phyloP scores from a whole-genome alignment of 2,888 invertebrate species.

The Helicoverpa assulta region DNA sequence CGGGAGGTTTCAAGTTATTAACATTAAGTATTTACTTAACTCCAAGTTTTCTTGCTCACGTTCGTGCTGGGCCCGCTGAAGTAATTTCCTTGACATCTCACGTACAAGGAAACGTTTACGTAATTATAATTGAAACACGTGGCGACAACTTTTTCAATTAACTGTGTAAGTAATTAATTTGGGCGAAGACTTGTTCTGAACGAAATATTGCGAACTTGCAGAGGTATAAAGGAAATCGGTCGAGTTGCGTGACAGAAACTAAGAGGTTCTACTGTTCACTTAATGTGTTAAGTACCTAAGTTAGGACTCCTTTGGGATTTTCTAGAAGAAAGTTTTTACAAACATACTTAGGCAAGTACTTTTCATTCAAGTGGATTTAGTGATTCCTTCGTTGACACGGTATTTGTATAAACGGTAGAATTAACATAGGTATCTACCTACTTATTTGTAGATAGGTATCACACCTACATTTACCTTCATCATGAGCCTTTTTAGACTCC shows the following conservation, averaged over 20 bases:
- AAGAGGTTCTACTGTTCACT: not conserved
- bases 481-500: too few relatives aligned
- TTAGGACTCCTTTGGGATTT: too few relatives aligned
- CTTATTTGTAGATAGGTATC: not conserved
- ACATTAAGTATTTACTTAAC: not conserved
- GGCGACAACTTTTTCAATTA: slow-evolving; percentile 37
- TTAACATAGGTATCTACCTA: not conserved
- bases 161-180: slow-evolving; percentile 26
- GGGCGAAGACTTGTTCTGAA: slow-evolving; percentile 15
- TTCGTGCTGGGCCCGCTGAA: not conserved
- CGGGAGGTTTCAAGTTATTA: not conserved
- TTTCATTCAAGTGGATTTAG: too few relatives aligned
- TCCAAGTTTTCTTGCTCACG: not conserved
- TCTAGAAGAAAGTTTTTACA: too few relatives aligned
- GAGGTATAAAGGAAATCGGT: slow-evolving; percentile 1
- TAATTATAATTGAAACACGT: slow-evolving; percentile 31
- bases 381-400: not conserved
- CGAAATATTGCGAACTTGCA: not conserved
- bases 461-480: not conserved
- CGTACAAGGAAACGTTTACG: slow-evolving; percentile 18
- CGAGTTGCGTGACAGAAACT: slow-evolving; percentile 9
- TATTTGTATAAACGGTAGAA: too few relatives aligned
- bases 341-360: too few relatives aligned
- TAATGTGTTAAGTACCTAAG: not conserved
- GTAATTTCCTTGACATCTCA: slow-evolving; percentile 9